phyloP scores from a whole-genome alignment of 1,140 invertebrate species.

The Dolichoris vasculosae region DNA sequence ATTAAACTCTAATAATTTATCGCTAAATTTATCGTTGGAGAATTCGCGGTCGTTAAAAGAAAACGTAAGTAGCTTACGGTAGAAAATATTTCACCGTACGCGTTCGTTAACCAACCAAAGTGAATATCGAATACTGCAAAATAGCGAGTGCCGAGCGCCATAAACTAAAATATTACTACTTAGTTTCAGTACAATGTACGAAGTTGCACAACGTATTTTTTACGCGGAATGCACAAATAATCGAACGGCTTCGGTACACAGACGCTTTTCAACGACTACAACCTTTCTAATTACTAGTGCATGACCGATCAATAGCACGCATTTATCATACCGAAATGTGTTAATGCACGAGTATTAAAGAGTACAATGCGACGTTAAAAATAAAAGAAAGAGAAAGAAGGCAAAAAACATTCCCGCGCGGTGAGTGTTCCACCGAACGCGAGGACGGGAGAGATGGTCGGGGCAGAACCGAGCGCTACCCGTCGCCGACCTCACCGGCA shows the following conservation, averaged over 20 bases:
- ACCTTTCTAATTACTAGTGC: conserved; percentile 16
- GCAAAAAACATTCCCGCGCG: not conserved
- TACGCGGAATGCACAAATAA: not conserved
- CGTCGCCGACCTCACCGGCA: not conserved
- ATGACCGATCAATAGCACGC: conserved; percentile 3
- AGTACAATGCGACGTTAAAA: not conserved
- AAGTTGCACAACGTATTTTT: not conserved
- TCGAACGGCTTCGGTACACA: not conserved
- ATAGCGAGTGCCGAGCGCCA: not conserved
- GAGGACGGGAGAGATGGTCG: too few relatives aligned
- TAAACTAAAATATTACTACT: conserved; percentile 6
- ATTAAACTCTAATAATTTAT: not conserved
- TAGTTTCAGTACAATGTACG: not conserved
- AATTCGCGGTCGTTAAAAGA: not conserved
- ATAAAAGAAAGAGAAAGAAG: not conserved
- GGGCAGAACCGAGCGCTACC: not conserved
- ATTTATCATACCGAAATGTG: conserved; percentile 11
- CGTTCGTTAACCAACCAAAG: not conserved
- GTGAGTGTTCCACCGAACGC: not conserved
- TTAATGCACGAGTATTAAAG: not conserved
- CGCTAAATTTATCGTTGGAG: not conserved
- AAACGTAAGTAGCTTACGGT: not conserved
- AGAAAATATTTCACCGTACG: not conserved
- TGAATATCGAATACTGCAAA: not conserved
- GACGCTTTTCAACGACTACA: not conserved